A percentile compares a stretch with the other conserved stretches of the same genome.
Conservation (phyloP, 2,113 vertebrate species). For the Okapia johnstoni region DNA sequence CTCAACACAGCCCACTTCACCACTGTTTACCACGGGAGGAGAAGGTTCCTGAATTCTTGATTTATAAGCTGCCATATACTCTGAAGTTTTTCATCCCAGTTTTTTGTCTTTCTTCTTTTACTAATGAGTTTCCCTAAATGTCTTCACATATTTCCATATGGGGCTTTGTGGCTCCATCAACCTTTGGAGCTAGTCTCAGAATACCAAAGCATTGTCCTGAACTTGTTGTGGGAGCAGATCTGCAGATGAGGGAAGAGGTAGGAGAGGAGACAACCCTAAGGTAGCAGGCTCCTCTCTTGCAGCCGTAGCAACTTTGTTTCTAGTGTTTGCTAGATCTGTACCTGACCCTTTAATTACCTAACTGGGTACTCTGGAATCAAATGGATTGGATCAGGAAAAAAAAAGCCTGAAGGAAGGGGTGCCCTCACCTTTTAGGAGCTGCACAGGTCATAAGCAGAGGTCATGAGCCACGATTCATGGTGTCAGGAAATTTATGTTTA, state of each 20-base stretch:
- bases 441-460: not conserved
- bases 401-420: not conserved
- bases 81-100: not conserved
- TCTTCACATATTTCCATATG: not conserved
- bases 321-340: not conserved
- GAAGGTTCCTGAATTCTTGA: not conserved
- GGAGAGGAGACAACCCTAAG: not conserved
- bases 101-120: not conserved
- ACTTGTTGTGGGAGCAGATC: not conserved
- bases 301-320: not conserved
- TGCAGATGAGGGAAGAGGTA: accelerated
- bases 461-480: too few species aligned
- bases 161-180: not conserved
- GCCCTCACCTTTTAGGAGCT: not conserved
- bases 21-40: not conserved
- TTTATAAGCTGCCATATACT: not conserved
- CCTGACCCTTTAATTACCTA: not conserved
- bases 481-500: not conserved
- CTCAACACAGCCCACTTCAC: not conserved
- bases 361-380: not conserved
- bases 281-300: not conserved
- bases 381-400: not conserved
- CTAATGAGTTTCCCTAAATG: not conserved
- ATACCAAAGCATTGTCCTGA: accelerated
- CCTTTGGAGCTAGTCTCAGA: not conserved